Conservation (phyloP, 2,113 vertebrate genomes). For the Rhea pennata region DNA sequence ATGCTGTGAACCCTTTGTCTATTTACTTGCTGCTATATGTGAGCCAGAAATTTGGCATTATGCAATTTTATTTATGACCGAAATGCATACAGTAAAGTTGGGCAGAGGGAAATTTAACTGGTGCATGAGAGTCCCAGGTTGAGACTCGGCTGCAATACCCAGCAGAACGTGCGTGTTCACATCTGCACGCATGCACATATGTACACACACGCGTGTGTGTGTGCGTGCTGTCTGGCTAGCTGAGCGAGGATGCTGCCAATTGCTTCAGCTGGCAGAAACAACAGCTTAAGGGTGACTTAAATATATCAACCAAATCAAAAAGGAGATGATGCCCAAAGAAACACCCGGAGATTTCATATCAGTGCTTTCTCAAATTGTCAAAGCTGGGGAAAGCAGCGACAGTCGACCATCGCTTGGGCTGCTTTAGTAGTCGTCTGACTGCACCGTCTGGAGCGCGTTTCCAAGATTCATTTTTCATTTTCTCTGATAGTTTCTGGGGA, state of each 20-base stretch:
- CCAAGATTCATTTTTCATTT: slow-evolving; percentile 30
- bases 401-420: fast-evolving
- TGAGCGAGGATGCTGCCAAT: neutral
- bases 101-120: neutral
- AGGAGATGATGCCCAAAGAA: neutral
- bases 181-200: fast-evolving
- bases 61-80: neutral
- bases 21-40: neutral
- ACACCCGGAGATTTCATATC: neutral
- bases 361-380: neutral
- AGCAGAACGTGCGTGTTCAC: neutral
- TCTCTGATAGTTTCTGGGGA: neutral
- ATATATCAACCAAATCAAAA: neutral
- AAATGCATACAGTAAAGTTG: neutral
- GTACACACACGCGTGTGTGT: fast-evolving
- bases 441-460: neutral
- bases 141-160: slow-evolving; percentile 26
- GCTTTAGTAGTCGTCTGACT: neutral
- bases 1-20: slow-evolving; percentile 2
- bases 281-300: neutral
- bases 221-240: neutral
- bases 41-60: neutral
- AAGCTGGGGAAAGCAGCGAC: neutral
- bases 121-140: neutral
- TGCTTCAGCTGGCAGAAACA: neutral